Evolutionary conservation across 2,797 vertebrate species (phyloP), one percentile per base, ranked within the genome.

Genomic region (Syncerus caffer): DNA sequence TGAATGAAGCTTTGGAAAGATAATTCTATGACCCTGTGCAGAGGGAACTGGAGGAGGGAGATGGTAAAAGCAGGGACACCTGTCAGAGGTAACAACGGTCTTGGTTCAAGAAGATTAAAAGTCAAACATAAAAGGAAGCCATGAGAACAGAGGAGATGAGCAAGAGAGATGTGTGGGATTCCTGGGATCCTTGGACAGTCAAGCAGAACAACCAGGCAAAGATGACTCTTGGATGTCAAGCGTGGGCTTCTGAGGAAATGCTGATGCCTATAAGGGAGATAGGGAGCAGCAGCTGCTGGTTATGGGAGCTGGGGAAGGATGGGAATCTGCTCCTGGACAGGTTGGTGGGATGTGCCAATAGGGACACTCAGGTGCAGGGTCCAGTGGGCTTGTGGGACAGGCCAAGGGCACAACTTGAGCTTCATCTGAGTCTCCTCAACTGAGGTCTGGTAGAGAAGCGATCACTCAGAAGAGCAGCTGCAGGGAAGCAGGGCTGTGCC

Each of bases 1-100:
- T 90, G 74, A 50, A 82, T 42, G 74, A 58, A 6, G 27, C 45
- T 58, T 42, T 79, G 55, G 84, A 53, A 89, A 92, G 90, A n/a
- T 13, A 14, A 47, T 51, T 51, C 80, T 3, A 13, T 2, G 89
- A 14, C 2, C 4, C 57, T 7, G 21, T 34, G n/a, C 55, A 16
- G 74, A 15, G 71, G 1, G n/a, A 15, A 4, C 29, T 8, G 45
- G 27, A 64, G 31, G 51, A 71, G 23, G 45, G 27, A 38, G 34
- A 47, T 17, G 51, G 14, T 31, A 42, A 16, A 13, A 27, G 50
- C 62, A 27, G n/a, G 58, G 34, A 60, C 34, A 14, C 29, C 45
- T 45, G 16, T n/a, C 80, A 16, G 50, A 45, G 51, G 27, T 34
- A 5, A 17, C 21, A 27, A 16, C 21, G 1, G 19, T 25, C 57